Base-by-base conservation (phyloP, 2,888 invertebrate genomes). In the Nezara viridula region DNA sequence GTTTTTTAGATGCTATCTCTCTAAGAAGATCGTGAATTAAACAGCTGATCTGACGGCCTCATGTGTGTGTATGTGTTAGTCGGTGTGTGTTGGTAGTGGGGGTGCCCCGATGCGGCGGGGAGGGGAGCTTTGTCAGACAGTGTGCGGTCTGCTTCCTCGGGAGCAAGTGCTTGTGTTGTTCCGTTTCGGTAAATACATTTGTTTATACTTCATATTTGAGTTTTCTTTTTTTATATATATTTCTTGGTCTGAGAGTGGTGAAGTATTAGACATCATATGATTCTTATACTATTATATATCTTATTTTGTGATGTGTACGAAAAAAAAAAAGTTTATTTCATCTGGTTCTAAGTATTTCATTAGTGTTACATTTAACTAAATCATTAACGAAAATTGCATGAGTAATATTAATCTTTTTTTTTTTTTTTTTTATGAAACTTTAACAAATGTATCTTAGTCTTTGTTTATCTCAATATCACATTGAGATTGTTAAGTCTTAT, bases 171-270 rank as follows among this genome's bases (percentile, higher is more conserved):
- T 44, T n/a, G 81, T 81, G 40, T 44, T 47, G 81, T 81, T 44
- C 2, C 24, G 21, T 81, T 81, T 81, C 81, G 81, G 81, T 81
- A 81, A 81, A 81, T 81, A 47, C 81, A 40, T 81, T 47, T 44
- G 40, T 47, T 81, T 44, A 44, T 81, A 44, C 24, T 81, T 81
- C 44, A 47, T 81, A 2, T 47, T n/a, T 81, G n/a, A 44, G n/a
- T 3, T 14, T 81, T 21, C 44, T 14, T 7, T 7, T 81, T 9
- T 12, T 81, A 12, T 44, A 37, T 81, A 44, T 81, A 10, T 14
- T 44, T 73, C 19, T 73, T 73, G 44, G 81, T n/a, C 44, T n/a
- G 44, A 47, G 81, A 40, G 44, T 21, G 44, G n/a, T n/a, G 21
- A 10, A 81, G 24, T 24, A n/a, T 24, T 1, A n/a, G 81, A 40